Evolutionary conservation across 2,888 invertebrate species (phyloP).

Genomic region (Mayetiola destructor): DNA sequence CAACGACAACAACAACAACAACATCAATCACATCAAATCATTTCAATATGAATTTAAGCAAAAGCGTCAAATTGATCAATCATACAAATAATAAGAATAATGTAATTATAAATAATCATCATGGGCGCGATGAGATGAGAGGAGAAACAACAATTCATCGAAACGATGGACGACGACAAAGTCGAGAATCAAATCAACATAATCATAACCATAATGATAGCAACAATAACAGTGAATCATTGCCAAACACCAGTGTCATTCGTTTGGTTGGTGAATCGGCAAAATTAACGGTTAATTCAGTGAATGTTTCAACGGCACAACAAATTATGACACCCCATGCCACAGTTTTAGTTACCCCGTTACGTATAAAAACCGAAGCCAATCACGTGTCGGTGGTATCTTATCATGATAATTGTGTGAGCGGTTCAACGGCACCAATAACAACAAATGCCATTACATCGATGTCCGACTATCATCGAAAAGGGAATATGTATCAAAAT

Average conservation of each 20-base stretch:
- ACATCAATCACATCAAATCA: slow-evolving; percentile 3
- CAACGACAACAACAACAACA: slow-evolving; percentile 23
- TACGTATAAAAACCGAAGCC: slow-evolving; percentile 34
- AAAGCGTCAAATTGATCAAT: slow-evolving; percentile 21
- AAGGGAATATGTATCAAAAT: slow-evolving; percentile 16
- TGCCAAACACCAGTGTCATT: slow-evolving; percentile 31
- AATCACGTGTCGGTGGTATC: slow-evolving; percentile 24
- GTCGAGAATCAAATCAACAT: slow-evolving; percentile 20
- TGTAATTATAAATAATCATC: slow-evolving; percentile 22
- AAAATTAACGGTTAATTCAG: slow-evolving; percentile 21
- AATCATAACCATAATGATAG: slow-evolving; percentile 18
- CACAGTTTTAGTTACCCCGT: slow-evolving; percentile 39
- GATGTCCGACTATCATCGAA: slow-evolving; percentile 11
- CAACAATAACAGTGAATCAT: slow-evolving; percentile 14
- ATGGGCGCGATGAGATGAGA: slow-evolving; percentile 22
- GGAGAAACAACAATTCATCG: too few relatives aligned
- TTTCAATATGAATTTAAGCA: neutral
- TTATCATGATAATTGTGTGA: slow-evolving; percentile 13
- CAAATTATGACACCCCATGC: slow-evolving; percentile 24
- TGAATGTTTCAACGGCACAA: neutral
- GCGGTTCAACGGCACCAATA: neutral
- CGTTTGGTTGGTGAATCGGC: slow-evolving; percentile 32
- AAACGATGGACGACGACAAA: slow-evolving; percentile 20
- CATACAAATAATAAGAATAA: slow-evolving; percentile 23
- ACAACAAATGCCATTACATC: slow-evolving; percentile 12